These are phyloP conservation scores for Epizoanthus ramosus DNA, from an alignment of 92 coral and sea anemone species.

Conservation along the genomic window DNA sequence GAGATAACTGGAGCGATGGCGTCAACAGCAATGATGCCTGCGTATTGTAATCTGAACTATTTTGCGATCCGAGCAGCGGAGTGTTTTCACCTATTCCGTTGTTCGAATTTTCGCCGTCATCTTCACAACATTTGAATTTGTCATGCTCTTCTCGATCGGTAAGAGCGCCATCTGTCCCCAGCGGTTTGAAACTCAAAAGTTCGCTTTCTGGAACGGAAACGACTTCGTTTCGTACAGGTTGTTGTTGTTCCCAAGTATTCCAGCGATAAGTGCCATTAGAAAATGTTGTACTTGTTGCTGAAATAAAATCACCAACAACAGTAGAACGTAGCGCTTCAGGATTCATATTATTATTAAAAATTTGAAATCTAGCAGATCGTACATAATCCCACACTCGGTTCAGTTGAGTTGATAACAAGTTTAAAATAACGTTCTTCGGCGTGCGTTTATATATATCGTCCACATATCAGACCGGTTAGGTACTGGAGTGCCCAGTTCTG, in stretches of 20 bases:
- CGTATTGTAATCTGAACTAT: conserved; percentile 13
- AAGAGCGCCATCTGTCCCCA: not conserved
- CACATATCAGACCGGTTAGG: conserved; percentile 4
- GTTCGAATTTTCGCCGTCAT: conserved; percentile 8
- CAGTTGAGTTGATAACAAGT: no score
- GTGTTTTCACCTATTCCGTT: conserved; percentile 3
- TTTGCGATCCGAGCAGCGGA: conserved; percentile 31
- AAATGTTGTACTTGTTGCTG: not conserved
- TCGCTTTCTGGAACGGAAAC: conserved; percentile 18
- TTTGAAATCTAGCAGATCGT: not conserved
- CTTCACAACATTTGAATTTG: not conserved
- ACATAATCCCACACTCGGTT: no score
- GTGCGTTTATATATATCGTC: not conserved
- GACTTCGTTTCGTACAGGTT: not conserved
- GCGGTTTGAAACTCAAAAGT: conserved; percentile 17
- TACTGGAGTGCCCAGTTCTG: conserved; percentile 18
- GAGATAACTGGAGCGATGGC: conserved; percentile 87
- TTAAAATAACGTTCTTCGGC: no score
- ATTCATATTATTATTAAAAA: conserved; percentile 3
- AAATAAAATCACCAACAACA: conserved; percentile 9
- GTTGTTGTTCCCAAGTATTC: no score
- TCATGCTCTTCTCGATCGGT: not conserved
- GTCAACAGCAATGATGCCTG: conserved; percentile 61
- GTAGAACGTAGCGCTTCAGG: not conserved
- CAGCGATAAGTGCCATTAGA: not conserved